phyloP scores from a whole-genome alignment of 2,888 invertebrate species.

The Drosophila suboccidentalis region DNA sequence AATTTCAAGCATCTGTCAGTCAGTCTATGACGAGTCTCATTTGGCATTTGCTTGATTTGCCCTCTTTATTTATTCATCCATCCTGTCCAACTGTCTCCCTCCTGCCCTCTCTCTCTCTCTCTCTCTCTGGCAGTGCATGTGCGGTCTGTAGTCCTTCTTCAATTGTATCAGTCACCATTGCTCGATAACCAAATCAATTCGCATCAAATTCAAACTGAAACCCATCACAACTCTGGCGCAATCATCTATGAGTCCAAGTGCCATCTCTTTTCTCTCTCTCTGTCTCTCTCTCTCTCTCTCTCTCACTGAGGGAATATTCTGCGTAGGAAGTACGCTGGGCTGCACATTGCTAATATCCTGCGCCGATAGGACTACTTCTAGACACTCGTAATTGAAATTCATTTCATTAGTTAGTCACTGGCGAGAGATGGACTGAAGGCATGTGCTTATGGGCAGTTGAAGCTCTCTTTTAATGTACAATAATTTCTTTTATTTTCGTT shows the following conservation, averaged over 20 bases:
- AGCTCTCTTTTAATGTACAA: too few relatives aligned
- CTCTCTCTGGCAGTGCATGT: constrained; percentile 3
- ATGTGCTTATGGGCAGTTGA: too few relatives aligned
- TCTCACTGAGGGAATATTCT: constrained; percentile 55
- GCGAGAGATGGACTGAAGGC: neutral
- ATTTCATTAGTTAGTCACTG: constrained; percentile 58
- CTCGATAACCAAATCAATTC: constrained; percentile 76
- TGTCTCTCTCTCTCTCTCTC: neutral
- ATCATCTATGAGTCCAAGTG: constrained; percentile 46
- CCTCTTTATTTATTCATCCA: constrained; percentile 77
- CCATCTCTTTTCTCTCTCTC: neutral
- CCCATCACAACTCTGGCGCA: constrained; percentile 51
- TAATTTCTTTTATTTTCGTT: too few relatives aligned
- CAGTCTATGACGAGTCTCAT: constrained; percentile 73
- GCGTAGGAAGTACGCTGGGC: constrained; percentile 76
- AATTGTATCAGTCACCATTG: constrained; percentile 61
- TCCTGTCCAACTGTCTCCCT: constrained; percentile 49
- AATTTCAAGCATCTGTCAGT: constrained; percentile 11
- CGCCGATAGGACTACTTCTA: constrained; percentile 30
- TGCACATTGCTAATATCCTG: constrained; percentile 79
- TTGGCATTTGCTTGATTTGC: constrained; percentile 78
- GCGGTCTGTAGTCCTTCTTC: constrained; percentile 21
- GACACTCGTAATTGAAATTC: constrained; percentile 70
- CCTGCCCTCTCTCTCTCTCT: constrained; percentile 1
- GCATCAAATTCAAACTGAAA: constrained; percentile 66